Evolutionary conservation across 2,113 vertebrate genomes (phyloP), one percentile per base, ranked within the genome.

Genomic region (Mirounga angustirostris): DNA sequence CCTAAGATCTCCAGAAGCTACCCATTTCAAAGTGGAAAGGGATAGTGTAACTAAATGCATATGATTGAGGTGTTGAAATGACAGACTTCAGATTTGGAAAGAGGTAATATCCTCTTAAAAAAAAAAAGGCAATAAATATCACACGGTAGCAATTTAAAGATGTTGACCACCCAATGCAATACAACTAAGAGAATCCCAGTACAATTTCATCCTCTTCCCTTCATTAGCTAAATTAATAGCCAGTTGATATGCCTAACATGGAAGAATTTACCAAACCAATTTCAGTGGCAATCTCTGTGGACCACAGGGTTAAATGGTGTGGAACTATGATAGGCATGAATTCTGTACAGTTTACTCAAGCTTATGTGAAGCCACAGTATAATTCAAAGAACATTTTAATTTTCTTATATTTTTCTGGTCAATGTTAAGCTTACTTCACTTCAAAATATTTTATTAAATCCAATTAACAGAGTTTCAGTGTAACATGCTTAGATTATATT

Each of bases 211-310:
- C n/a, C 24, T 95, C 10, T 86, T 80, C 33, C 15, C 59, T 93
- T 69, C 56, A 88, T 79, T 96, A 85, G 40, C 56, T 69, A 74
- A 83, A 83, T 87, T 95, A 93, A 91, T 88, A 88, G 78, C n/a
- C 81, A 85, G 18, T 94, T 95, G 65, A 85, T 69, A 63, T 22
- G 5, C 10, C 7, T 91, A 16, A 88, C 33, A 91, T n/a, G 36
- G 46, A 93, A 33, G 28, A 43, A 91, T 95, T 91, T 67, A 73
- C 65, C 43, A 89, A 81, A 54, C 21, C 46, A 90, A 52, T 67
- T 82, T 65, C 52, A 58, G 26, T 85, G 43, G 2, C 12, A 63
- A 36, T 91, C 65, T 87, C 87, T 81, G 11, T 46, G 19, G 40
- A 95, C 24, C 5, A 13, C 13, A 95, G n/a, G 21, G 13, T 50